Percentiles rank a stretch among this genome's conserved stretches.
These are phyloP conservation scores for Heteractis magnifica DNA, from an alignment of 92 coral and sea anemone genomes.

Conservation along the genomic window DNA sequence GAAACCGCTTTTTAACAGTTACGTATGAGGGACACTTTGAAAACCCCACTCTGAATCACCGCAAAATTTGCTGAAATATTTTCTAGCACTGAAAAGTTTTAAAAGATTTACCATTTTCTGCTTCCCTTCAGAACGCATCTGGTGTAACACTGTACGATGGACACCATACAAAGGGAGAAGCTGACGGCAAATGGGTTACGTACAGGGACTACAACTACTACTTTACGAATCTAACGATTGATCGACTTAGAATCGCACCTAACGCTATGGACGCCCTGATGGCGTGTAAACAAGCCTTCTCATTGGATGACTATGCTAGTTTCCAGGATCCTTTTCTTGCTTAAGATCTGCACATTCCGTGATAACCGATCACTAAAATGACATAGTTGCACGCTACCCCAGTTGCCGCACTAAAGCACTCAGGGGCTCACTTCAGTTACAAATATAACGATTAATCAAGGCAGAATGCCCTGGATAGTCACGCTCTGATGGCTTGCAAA, in stretches of 20 bases:
- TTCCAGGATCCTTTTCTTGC: background rate
- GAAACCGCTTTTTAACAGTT: too few species aligned
- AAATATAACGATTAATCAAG: too few species aligned
- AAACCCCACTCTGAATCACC: too few species aligned
- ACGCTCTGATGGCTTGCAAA: too few species aligned
- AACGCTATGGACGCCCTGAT: constrained; percentile 97
- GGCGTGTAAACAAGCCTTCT: constrained; percentile 72
- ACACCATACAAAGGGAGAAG: constrained; percentile 86
- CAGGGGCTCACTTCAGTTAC: too few species aligned
- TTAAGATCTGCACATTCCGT: background rate
- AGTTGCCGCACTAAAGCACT: too few species aligned
- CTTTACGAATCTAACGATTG: constrained; percentile 59
- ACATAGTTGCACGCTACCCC: too few species aligned
- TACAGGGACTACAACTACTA: constrained; percentile 59
- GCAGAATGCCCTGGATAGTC: too few species aligned
- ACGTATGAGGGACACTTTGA: too few species aligned
- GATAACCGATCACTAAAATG: too few species aligned
- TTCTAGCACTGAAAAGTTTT: too few species aligned
- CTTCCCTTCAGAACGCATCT: constrained; percentile 26
- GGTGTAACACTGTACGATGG: constrained; percentile 83
- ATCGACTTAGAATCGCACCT: constrained; percentile 81
- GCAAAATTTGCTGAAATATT: too few species aligned
- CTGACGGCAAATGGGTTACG: constrained; percentile 90
- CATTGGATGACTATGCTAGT: background rate
- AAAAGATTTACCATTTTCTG: background rate